phyloP scores from a whole-genome alignment of 1,140 invertebrate species.

The Pogonomyrmex barbatus region DNA sequence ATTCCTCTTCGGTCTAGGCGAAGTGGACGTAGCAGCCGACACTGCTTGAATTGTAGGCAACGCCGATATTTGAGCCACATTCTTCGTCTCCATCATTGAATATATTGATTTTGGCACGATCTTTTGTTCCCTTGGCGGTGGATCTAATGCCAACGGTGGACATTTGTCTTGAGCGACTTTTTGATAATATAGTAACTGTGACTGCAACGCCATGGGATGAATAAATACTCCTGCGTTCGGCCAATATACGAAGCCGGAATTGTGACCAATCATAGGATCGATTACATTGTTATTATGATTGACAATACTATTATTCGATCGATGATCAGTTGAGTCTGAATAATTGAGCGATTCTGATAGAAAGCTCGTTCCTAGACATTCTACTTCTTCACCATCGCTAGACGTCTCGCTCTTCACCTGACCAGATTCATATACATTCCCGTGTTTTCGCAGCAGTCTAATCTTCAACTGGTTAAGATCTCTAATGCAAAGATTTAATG shows the following conservation, averaged over 20 bases:
- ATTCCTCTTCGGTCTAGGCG: constrained; percentile 80
- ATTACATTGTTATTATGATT: constrained; percentile 72
- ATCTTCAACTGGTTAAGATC: constrained; percentile 90
- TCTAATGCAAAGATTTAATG: constrained; percentile 93
- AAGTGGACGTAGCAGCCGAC: constrained; percentile 72
- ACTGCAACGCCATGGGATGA: constrained; percentile 90
- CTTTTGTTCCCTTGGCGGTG: constrained; percentile 79
- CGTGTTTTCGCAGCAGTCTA: constrained; percentile 87
- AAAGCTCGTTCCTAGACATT: constrained; percentile 85
- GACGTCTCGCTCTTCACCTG: constrained; percentile 87
- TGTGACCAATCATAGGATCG: constrained; percentile 71
- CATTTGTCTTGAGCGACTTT: constrained; percentile 87
- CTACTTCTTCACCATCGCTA: constrained; percentile 87
- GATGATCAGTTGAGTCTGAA: constrained; percentile 42
- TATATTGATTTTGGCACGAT: constrained; percentile 82
- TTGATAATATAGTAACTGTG: constrained; percentile 91
- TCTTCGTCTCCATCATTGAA: constrained; percentile 80
- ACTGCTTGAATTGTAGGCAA: constrained; percentile 67
- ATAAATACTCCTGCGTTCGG: constrained; percentile 90
- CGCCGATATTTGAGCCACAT: constrained; percentile 75
- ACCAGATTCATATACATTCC: constrained; percentile 87
- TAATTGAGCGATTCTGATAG: constrained; percentile 52
- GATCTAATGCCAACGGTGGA: constrained; percentile 61
- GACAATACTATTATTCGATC: constrained; percentile 65
- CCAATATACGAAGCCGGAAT: constrained; percentile 89